phyloP scores from a whole-genome alignment of 2,888 invertebrate genomes.

The Timandra comae region DNA sequence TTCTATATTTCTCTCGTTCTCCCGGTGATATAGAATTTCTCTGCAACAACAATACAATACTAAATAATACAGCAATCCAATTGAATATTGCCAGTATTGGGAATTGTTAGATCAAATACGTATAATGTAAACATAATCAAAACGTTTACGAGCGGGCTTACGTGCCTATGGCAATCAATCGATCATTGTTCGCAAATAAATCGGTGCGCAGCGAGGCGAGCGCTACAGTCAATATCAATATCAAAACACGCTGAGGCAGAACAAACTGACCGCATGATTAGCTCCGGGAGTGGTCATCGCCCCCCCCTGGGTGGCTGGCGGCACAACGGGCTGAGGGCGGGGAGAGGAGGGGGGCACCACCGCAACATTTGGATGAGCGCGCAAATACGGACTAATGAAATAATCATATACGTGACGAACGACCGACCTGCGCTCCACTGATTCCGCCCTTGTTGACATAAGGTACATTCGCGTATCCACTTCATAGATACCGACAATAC shows the following conservation, averaged over 20 bases:
- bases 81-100: conserved; percentile 36
- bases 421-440: conserved; percentile 51
- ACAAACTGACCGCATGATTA: conserved; percentile 77
- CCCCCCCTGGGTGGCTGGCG: conserved; percentile 35
- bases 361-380: conserved; percentile 69
- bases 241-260: conserved; percentile 77
- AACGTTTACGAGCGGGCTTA: conserved; percentile 66
- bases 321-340: conserved; percentile 14
- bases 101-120: conserved; percentile 56
- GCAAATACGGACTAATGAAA: conserved; percentile 75
- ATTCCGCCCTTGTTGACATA: conserved; percentile 56
- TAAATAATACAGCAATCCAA: conserved; percentile 28
- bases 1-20: conserved; percentile 88
- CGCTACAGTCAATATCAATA: conserved; percentile 74
- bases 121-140: conserved; percentile 67
- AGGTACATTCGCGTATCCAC: conserved; percentile 27
- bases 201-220: conserved; percentile 69
- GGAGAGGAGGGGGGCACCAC: conserved; percentile 28
- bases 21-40: conserved; percentile 91
- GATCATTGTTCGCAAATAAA: conserved; percentile 76
- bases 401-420: conserved; percentile 75
- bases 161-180: conserved; percentile 70
- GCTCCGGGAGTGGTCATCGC: conserved; percentile 71
- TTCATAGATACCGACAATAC: conserved; percentile 11
- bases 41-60: conserved; percentile 68